These are phyloP conservation scores for Hormaphis cornu DNA, from an alignment of 1,140 invertebrate genomes.

Conservation along the genomic window DNA sequence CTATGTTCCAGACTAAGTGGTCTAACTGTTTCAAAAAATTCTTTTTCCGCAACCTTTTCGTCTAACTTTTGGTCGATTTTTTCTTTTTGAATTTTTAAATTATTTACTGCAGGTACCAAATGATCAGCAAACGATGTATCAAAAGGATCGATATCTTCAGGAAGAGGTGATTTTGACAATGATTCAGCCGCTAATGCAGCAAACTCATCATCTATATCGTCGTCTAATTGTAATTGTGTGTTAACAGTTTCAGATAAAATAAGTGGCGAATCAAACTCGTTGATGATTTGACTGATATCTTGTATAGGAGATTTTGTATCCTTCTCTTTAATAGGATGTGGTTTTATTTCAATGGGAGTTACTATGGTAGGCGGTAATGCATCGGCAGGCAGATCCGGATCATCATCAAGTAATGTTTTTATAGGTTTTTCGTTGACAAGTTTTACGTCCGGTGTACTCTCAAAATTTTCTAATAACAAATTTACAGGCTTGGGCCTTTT, in stretches of 20 bases:
- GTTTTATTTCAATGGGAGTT: slow-evolving; percentile 9
- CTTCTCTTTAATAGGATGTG: not conserved
- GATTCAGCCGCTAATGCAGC: slow-evolving; percentile 63
- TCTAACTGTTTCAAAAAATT: slow-evolving; percentile 25
- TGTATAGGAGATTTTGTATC: not conserved
- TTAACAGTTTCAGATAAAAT: not conserved
- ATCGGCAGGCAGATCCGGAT: slow-evolving; percentile 39
- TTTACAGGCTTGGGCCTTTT: slow-evolving; percentile 46
- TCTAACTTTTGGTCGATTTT: not conserved
- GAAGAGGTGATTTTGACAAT: slow-evolving; percentile 22
- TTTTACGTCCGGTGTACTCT: slow-evolving; percentile 37
- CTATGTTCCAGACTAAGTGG: slow-evolving; percentile 35
- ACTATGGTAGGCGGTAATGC: slow-evolving; percentile 21
- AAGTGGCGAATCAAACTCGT: slow-evolving; percentile 41
- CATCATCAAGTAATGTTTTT: slow-evolving; percentile 64
- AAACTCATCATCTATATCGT: slow-evolving; percentile 58
- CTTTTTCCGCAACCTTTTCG: not conserved
- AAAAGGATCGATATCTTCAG: slow-evolving; percentile 58
- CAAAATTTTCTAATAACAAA: slow-evolving; percentile 58
- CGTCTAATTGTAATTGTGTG: slow-evolving; percentile 39
- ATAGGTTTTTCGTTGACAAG: slow-evolving; percentile 42
- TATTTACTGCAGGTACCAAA: slow-evolving; percentile 58
- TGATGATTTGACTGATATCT: slow-evolving; percentile 37
- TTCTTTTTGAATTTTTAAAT: slow-evolving; percentile 44
- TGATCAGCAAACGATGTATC: slow-evolving; percentile 75